Conservation (phyloP, 1,140 invertebrate species). For the Conus ventricosus region DNA sequence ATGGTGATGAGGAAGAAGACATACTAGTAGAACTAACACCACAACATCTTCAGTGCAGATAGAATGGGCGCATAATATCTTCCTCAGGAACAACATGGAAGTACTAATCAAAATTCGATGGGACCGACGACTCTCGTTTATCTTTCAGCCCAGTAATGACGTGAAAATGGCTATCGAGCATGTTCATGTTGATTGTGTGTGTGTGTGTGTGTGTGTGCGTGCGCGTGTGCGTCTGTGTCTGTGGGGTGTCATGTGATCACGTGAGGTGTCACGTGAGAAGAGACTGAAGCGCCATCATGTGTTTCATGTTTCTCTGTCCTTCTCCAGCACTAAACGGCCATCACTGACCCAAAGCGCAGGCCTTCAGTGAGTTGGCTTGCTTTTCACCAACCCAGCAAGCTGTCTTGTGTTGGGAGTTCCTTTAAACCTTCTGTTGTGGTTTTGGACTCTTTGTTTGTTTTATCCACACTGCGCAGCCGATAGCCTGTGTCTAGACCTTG, state of each 20-base stretch:
- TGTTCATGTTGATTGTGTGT: not conserved
- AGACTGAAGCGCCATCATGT: not conserved
- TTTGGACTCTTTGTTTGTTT: not conserved
- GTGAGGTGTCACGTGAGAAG: no score
- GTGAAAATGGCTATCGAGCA: no score
- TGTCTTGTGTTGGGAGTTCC: not conserved
- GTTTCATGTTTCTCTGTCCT: not conserved
- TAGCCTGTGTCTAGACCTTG: not conserved
- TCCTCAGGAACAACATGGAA: no score
- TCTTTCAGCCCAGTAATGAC: no score
- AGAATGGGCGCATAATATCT: no score
- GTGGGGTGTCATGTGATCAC: no score
- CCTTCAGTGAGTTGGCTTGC: conserved; percentile 4
- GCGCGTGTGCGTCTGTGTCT: not conserved
- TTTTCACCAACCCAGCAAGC: not conserved
- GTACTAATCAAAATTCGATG: no score
- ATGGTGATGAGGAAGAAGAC: no score
- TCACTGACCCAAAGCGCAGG: not conserved
- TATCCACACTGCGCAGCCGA: not conserved
- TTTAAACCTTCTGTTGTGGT: no score
- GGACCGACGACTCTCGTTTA: no score
- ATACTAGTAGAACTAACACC: no score
- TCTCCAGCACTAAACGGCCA: not conserved
- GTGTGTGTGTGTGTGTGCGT: not conserved
- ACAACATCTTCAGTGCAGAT: no score